Percentiles rank a stretch among this genome's conserved stretches.
phyloP scores from a whole-genome alignment of 2,797 vertebrate genomes.

The Lepus oiostolus region DNA sequence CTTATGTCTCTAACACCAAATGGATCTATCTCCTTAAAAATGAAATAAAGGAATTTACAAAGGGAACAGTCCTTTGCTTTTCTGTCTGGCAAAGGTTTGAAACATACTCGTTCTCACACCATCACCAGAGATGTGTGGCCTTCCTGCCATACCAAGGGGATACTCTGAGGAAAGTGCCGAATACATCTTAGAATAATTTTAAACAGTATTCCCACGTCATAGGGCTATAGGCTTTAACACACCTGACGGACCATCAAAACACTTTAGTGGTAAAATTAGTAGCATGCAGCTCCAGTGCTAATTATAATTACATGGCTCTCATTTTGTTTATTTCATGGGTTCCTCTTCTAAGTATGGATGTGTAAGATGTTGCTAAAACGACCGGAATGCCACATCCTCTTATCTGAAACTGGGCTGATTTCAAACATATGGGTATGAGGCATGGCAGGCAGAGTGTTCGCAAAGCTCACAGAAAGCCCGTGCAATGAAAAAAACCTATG shows the following conservation, averaged over 20 bases:
- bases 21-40: neutral
- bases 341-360: slow-evolving; percentile 21
- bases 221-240: neutral
- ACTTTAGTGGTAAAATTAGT: no score
- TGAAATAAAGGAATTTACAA: neutral
- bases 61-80: neutral
- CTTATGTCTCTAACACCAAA: slow-evolving; percentile 47
- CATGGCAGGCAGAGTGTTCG: no score
- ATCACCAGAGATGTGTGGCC: neutral
- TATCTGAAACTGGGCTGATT: neutral
- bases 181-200: neutral
- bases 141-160: neutral
- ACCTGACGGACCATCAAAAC: neutral
- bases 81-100: neutral
- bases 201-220: slow-evolving; percentile 15
- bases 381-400: neutral
- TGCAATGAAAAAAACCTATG: no score
- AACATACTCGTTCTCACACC: neutral
- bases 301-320: neutral
- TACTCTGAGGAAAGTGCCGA: neutral
- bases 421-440: neutral
- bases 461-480: no score
- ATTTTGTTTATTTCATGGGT: slow-evolving; percentile 37
- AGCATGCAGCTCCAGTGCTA: neutral
- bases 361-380: neutral